A percentile compares a stretch with the other conserved stretches of the same genome.
Conservation (phyloP, 2,113 vertebrate species). For the Labeo rohita region DNA sequence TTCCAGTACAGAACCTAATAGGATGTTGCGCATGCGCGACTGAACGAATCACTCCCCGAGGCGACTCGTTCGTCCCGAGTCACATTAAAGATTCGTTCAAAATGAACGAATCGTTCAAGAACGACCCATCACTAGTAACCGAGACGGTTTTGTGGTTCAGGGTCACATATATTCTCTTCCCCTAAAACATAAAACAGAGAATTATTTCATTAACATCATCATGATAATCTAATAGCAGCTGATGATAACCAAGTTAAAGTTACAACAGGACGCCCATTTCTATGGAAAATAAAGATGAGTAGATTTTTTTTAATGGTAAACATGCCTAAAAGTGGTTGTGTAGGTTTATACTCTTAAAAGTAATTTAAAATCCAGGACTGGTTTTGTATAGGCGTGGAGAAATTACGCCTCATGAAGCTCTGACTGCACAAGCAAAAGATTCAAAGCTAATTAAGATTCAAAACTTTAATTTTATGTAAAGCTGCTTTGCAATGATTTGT, state of each 20-base stretch:
- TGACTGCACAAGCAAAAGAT: background rate
- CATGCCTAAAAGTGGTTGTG: background rate
- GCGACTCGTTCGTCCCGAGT: too few species aligned
- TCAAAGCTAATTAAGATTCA: too few species aligned
- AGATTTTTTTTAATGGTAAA: background rate
- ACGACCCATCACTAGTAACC: too few species aligned
- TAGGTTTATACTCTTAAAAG: background rate
- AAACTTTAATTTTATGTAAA: too few species aligned
- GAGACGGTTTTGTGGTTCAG: too few species aligned
- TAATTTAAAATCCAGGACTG: background rate
- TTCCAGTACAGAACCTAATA: too few species aligned
- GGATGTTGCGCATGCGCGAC: too few species aligned
- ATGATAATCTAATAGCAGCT: background rate
- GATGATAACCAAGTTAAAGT: background rate
- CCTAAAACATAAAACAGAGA: background rate
- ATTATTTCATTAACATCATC: too few species aligned
- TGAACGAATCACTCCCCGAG: too few species aligned
- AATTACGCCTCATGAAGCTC: background rate
- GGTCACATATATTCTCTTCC: background rate
- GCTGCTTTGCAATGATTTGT: too few species aligned
- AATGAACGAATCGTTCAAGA: too few species aligned
- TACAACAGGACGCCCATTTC: background rate
- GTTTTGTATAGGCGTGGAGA: background rate
- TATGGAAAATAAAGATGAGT: background rate
- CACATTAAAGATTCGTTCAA: too few species aligned